Evolutionary conservation across 2,888 invertebrate genomes (phyloP).

Genomic region (Aproaerema taeniolella): DNA sequence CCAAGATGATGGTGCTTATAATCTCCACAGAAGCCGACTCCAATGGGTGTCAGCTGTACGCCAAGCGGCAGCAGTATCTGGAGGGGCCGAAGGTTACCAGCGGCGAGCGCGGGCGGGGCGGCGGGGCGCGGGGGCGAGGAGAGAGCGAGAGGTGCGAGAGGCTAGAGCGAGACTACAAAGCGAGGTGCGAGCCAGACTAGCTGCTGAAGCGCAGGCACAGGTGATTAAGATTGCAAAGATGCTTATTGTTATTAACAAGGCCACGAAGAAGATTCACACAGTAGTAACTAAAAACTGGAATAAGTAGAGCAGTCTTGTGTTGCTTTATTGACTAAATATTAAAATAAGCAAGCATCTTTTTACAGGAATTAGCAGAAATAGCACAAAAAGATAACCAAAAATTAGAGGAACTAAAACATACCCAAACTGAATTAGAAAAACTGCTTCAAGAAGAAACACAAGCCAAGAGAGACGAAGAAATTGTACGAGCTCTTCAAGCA

Average conservation of each 20-base stretch:
- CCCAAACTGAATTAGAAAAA: slow-evolving; percentile 82
- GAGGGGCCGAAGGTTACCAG: slow-evolving; percentile 83
- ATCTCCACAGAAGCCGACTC: slow-evolving; percentile 80
- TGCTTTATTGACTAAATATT: no score
- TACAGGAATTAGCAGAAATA: slow-evolving; percentile 80
- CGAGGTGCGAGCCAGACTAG: slow-evolving; percentile 79
- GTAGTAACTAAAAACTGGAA: no score
- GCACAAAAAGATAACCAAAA: slow-evolving; percentile 85
- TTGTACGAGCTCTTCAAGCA: slow-evolving; percentile 82
- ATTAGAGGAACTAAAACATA: slow-evolving; percentile 84
- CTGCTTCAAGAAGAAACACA: slow-evolving; percentile 89
- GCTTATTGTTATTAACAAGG: no score
- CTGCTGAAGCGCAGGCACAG: slow-evolving; percentile 76
- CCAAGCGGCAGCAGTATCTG: slow-evolving; percentile 83
- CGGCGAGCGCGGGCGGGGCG: slow-evolving; percentile 72
- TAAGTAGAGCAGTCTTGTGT: no score
- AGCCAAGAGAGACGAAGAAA: slow-evolving; percentile 90
- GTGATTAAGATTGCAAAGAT: slow-evolving; percentile 46
- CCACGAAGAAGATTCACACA: no score
- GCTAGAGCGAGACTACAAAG: slow-evolving; percentile 80
- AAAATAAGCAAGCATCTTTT: no score
- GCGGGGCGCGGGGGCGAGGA: slow-evolving; percentile 70
- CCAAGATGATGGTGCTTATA: no score
- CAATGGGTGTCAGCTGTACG: slow-evolving; percentile 88
- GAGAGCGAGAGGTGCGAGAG: slow-evolving; percentile 77